These are phyloP conservation scores for Dichetophora obliterata DNA, from an alignment of 2,888 invertebrate genomes.

Conservation along the genomic window DNA sequence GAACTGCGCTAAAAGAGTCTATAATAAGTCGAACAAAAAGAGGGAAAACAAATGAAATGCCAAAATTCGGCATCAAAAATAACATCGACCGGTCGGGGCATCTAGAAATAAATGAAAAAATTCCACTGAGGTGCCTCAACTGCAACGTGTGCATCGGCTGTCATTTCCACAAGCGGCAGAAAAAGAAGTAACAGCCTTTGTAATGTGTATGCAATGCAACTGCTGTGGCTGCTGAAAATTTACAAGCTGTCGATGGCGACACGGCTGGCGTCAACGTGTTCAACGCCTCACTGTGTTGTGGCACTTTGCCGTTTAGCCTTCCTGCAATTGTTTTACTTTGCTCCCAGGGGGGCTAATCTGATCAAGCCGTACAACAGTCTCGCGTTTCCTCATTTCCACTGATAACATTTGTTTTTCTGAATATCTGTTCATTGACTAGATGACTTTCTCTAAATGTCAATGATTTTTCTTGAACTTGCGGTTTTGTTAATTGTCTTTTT, in stretches of 20 bases:
- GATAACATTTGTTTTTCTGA: background rate
- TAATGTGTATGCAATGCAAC: no score
- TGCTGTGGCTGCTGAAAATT: no score
- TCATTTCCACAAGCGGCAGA: background rate
- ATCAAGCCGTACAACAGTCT: conserved; percentile 1
- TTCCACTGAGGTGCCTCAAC: background rate
- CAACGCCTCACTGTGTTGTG: background rate
- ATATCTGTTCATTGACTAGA: background rate
- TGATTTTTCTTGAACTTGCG: background rate
- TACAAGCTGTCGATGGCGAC: no score
- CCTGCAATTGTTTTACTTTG: background rate
- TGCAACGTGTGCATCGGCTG: background rate
- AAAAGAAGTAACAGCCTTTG: no score
- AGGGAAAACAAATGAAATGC: background rate
- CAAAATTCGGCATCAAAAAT: background rate
- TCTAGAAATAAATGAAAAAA: background rate
- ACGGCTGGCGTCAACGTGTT: no score
- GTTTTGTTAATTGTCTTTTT: background rate
- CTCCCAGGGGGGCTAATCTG: conserved; percentile 15
- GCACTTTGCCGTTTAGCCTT: background rate
- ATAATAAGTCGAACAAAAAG: background rate
- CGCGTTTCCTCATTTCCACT: background rate
- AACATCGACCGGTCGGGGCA: background rate
- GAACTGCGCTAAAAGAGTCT: background rate
- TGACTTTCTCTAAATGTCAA: background rate